Base-by-base conservation (phyloP, 2,797 vertebrate genomes). In the Cygnus olor region DNA sequence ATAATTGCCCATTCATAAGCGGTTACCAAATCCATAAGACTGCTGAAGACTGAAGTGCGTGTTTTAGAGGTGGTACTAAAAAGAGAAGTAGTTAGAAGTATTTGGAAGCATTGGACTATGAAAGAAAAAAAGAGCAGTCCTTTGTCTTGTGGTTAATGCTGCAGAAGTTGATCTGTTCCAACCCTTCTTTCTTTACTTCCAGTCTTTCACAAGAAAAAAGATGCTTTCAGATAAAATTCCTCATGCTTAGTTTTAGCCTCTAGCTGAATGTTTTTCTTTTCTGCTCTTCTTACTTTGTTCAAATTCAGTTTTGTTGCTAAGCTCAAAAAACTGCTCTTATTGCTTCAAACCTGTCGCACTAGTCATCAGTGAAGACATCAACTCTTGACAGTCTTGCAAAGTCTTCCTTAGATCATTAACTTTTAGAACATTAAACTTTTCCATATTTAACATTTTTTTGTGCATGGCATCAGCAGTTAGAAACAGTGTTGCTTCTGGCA, bases 301-400 rank as follows among this genome's bases (percentile, higher is more conserved):
- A 27, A 27, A 53, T 53, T 53, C 51, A 60, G 68, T 89, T 92
- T 95, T 91, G 71, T 92, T 80, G 85, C 87, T 73, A 84, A 89
- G 71, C 88, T 96, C 80, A 87, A 72, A 91, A 95, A 94, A 94
- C 85, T 91, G 36, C 81, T 97, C 86, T 89, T 94, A 94, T 93
- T 97, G 89, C 76, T 96, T 95, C 86, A 95, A 78, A 82, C 32
- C 65, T 94, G 94, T 95, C 95, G 90, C 28, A 11, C 71, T 90
- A 42, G 0, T 95, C 85, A 71, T 88, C 65, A 80, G 80, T 1
- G 3, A 93, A 96, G 95, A 90, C 68, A 94, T 89, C 80, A 94
- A 82, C 84, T 95, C 93, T 65, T 92, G 92, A 90, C 90, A 95
- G 89, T 93, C 94, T 91, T 89, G 54, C 49, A 61, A 91, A 96